A percentile compares a stretch with the other conserved stretches of the same genome.
phyloP scores from a whole-genome alignment of 2,888 invertebrate species.

The Cancer borealis region DNA sequence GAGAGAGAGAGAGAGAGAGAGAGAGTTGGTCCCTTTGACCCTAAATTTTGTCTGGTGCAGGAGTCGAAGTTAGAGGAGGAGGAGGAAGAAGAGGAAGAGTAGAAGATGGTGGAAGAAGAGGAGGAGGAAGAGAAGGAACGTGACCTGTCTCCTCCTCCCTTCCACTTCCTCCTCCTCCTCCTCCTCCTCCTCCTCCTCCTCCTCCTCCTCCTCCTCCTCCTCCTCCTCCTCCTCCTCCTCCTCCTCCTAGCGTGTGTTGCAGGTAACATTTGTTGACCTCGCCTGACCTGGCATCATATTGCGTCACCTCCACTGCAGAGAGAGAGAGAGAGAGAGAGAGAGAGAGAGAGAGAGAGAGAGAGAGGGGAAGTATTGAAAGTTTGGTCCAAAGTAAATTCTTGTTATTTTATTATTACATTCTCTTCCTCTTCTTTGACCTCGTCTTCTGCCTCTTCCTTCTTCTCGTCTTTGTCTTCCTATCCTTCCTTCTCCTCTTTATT shows the following conservation, averaged over 20 bases:
- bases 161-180: constrained; percentile 12
- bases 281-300: neutral
- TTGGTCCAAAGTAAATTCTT: no score
- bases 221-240: neutral
- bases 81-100: neutral
- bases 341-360: constrained; percentile 1
- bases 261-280: neutral
- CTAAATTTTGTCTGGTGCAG: neutral
- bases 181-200: constrained; percentile 36
- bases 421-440: neutral
- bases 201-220: neutral
- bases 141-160: neutral
- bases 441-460: neutral
- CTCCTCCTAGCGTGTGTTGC: constrained; percentile 23
- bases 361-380: neutral
- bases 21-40: neutral
- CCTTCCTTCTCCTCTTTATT: no score
- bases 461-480: no score
- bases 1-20: neutral
- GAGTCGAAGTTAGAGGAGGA: neutral
- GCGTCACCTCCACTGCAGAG: constrained; percentile 11
- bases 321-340: constrained; percentile 40
- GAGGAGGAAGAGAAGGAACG: neutral
- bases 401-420: neutral
- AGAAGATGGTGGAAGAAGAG: neutral